These are phyloP conservation scores for Leptobrachium leishanense DNA, from an alignment of 2,113 vertebrate genomes.

Conservation along the genomic window DNA sequence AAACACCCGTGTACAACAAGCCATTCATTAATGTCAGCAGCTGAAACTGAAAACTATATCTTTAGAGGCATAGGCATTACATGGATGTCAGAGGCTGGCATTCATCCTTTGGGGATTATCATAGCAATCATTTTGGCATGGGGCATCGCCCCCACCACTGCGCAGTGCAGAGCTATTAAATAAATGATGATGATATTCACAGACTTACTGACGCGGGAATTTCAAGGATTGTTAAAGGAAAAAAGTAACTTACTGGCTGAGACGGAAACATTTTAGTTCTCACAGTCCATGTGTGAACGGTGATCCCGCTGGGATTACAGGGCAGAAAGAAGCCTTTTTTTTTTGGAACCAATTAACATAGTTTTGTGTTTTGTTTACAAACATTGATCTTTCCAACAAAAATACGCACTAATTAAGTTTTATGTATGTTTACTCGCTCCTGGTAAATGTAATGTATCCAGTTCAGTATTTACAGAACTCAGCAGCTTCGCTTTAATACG, in stretches of 20 bases:
- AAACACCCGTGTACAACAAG: no score
- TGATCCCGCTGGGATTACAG: not conserved
- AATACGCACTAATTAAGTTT: not conserved
- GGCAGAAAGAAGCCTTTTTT: not conserved
- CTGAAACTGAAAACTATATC: no score
- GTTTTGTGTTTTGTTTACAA: slow-evolving; percentile 7
- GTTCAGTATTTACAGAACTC: not conserved
- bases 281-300: slow-evolving; percentile 14
- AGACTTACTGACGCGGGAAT: no score
- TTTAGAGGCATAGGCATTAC: no score
- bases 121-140: no score
- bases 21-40: no score
- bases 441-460: not conserved
- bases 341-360: slow-evolving; percentile 4
- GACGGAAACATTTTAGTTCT: not conserved
- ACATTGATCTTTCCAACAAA: not conserved
- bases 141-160: no score
- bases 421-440: not conserved
- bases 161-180: no score
- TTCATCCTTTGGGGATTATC: no score
- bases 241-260: not conserved
- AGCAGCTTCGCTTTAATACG: not conserved
- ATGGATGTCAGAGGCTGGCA: no score
- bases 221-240: no score
- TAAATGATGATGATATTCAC: no score